Evolutionary conservation across 1,140 invertebrate genomes (phyloP).

Genomic region (Eriosoma lanigerum): DNA sequence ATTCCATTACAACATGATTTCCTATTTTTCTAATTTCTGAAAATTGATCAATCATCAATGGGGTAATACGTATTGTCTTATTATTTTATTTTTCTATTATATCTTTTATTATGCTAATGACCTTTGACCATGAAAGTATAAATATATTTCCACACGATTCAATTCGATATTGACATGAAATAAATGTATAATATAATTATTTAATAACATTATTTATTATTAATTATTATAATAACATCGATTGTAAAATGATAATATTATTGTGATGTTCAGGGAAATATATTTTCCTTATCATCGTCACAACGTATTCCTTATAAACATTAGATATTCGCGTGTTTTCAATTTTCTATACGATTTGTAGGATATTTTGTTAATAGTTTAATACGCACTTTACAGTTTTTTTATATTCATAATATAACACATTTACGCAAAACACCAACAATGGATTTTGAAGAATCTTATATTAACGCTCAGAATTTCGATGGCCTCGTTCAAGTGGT

Average conservation of each 20-base stretch:
- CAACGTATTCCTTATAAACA: constrained; percentile 18
- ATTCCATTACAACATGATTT: too few species aligned
- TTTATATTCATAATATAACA: not conserved
- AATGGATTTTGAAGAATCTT: constrained; percentile 55
- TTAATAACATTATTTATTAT: too few species aligned
- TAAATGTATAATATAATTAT: not conserved
- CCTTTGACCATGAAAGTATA: too few species aligned
- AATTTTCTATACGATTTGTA: not conserved
- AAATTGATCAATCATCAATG: too few species aligned
- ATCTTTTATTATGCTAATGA: too few species aligned
- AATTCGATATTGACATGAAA: not conserved
- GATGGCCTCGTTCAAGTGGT: constrained; percentile 51
- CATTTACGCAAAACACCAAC: not conserved
- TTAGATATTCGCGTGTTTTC: not conserved
- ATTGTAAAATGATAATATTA: not conserved
- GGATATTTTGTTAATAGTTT: not conserved
- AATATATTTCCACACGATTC: too few species aligned
- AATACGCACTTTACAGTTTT: too few species aligned
- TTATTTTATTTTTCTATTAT: too few species aligned
- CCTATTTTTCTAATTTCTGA: too few species aligned
- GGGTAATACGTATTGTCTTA: too few species aligned
- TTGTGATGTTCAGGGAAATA: not conserved
- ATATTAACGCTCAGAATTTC: constrained; percentile 53
- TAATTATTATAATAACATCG: not conserved
- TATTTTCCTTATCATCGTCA: constrained; percentile 5